These are phyloP conservation scores for Gila orcuttii DNA, from an alignment of 2,113 vertebrate species.

Conservation along the genomic window DNA sequence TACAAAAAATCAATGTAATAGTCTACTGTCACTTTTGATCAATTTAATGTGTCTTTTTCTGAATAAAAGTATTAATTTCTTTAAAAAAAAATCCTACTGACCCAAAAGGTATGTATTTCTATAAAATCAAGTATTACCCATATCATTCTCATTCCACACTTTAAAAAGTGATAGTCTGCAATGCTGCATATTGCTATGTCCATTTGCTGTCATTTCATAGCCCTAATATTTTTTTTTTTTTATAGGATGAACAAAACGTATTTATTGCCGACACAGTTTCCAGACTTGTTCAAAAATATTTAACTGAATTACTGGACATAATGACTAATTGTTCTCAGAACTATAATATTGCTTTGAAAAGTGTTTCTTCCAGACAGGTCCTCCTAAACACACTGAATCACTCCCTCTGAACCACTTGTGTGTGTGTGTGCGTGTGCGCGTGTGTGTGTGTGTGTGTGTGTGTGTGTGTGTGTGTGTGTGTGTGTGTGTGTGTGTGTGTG, in stretches of 20 bases:
- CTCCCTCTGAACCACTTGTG: not conserved
- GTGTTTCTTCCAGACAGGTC: not conserved
- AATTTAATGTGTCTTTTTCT: too few relatives aligned
- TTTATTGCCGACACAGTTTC: not conserved
- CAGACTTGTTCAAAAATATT: not conserved
- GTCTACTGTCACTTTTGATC: too few relatives aligned
- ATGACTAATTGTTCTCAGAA: slow-evolving; percentile 8
- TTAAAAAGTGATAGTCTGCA: not conserved
- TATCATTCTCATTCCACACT: not conserved
- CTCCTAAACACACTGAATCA: not conserved
- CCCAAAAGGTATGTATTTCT: too few relatives aligned
- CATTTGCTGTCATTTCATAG: not conserved
- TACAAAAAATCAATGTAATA: too few relatives aligned
- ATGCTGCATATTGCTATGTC: not conserved
- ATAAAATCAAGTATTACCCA: not conserved
- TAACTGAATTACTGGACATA: not conserved
- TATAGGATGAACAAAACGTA: not conserved
- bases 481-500: slow-evolving; percentile 13
- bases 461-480: not conserved
- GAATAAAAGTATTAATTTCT: too few relatives aligned
- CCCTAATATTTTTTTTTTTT: not conserved
- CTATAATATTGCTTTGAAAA: not conserved
- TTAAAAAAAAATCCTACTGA: too few relatives aligned
- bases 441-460: slow-evolving; percentile 13
- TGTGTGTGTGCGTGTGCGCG: not conserved